phyloP scores from a whole-genome alignment of 2,888 invertebrate species.

The Yponomeuta plumbellus region DNA sequence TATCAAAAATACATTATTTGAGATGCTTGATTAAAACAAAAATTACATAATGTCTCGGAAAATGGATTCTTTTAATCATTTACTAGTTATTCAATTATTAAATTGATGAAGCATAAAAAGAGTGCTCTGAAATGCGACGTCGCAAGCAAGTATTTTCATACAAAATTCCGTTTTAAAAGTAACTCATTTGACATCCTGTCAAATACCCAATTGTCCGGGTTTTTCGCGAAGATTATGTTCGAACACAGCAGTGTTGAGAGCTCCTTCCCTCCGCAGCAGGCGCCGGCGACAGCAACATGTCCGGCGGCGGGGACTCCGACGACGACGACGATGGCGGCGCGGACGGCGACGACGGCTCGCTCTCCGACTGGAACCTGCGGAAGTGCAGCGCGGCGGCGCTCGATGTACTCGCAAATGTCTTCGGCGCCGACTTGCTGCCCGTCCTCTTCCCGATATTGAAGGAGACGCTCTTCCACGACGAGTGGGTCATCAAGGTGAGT shows the following conservation, averaged over 20 bases:
- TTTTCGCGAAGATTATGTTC: too few species aligned
- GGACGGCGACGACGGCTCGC: conserved; percentile 89
- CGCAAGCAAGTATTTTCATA: too few species aligned
- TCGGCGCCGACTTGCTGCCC: conserved; percentile 94
- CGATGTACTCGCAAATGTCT: conserved; percentile 97
- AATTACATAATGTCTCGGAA: too few species aligned
- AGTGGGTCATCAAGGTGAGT: conserved; percentile 97
- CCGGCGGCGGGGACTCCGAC: conserved; percentile 78
- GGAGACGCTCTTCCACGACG: conserved; percentile 95
- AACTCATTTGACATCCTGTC: too few species aligned
- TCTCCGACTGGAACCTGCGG: conserved; percentile 98
- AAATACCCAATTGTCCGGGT: too few species aligned
- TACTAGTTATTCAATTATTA: too few species aligned
- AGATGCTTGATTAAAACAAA: too few species aligned
- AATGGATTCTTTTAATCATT: too few species aligned
- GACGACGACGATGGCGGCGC: conserved; percentile 89
- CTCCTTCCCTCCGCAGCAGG: conserved; percentile 41
- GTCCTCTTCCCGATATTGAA: conserved; percentile 97
- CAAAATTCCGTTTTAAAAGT: too few species aligned
- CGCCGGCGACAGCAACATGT: conserved; percentile 73
- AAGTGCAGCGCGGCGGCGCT: conserved; percentile 99
- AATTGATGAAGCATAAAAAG: too few species aligned
- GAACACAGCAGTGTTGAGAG: not conserved
- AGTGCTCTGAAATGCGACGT: too few species aligned
- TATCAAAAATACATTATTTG: too few species aligned